phyloP scores from a whole-genome alignment of 2,113 vertebrate species.

The Pipa parva region DNA sequence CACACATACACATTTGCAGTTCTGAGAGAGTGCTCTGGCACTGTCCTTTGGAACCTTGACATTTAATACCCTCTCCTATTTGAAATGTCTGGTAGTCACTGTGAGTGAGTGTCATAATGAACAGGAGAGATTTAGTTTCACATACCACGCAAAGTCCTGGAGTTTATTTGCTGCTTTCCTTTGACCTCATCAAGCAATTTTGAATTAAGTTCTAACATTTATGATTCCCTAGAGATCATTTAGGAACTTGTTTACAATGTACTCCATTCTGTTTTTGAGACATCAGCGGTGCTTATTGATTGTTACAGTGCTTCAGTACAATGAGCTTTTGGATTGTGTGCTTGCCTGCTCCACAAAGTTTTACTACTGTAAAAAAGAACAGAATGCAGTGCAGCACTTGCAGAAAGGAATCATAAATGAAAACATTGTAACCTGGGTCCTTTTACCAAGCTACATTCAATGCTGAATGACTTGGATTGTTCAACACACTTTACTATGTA shows the following conservation, averaged over 20 bases:
- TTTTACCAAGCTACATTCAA: too few relatives aligned
- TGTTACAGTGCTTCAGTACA: constrained; percentile 43
- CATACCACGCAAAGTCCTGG: constrained; percentile 16
- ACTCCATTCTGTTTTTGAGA: constrained; percentile 47
- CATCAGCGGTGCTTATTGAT: constrained; percentile 45
- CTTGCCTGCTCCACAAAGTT: background rate
- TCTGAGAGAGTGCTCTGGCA: background rate
- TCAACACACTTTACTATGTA: too few relatives aligned
- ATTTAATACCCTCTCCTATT: constrained; percentile 18
- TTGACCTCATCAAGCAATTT: constrained; percentile 22
- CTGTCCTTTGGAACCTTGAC: constrained; percentile 30
- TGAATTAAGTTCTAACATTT: constrained; percentile 21
- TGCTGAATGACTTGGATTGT: too few relatives aligned
- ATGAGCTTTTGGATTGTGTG: constrained; percentile 40
- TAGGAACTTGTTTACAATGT: constrained; percentile 42
- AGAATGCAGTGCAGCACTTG: too few relatives aligned
- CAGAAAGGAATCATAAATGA: too few relatives aligned
- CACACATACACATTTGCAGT: constrained; percentile 22
- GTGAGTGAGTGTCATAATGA: constrained; percentile 29
- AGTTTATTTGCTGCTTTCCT: constrained; percentile 32
- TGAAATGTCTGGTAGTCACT: constrained; percentile 11
- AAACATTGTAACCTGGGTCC: too few relatives aligned
- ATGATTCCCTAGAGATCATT: constrained; percentile 28
- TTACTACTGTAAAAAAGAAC: background rate
- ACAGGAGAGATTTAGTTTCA: constrained; percentile 27